Conservation (phyloP, 2,113 vertebrate species). For the Eonycteris spelaea region DNA sequence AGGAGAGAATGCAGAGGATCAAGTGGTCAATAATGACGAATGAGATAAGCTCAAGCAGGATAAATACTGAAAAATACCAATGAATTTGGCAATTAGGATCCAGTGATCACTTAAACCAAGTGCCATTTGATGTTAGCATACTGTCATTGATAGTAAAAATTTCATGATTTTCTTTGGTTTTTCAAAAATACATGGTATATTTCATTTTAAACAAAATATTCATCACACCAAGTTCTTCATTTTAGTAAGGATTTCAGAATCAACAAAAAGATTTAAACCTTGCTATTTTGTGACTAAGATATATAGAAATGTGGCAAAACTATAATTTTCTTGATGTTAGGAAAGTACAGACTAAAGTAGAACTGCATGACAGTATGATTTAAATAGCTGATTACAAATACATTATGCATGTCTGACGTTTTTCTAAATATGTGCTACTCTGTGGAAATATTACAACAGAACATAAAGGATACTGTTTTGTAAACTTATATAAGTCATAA, state of each 20-base stretch:
- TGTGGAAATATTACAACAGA: constrained; percentile 20
- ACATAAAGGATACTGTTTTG: neutral
- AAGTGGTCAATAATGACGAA: neutral
- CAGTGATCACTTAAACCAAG: neutral
- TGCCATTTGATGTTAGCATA: neutral
- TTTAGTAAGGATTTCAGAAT: neutral
- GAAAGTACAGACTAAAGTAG: neutral
- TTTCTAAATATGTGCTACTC: neutral
- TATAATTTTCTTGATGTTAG: constrained; percentile 14
- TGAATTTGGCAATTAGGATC: neutral
- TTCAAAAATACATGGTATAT: neutral
- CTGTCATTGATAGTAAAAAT: neutral
- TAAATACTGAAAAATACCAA: neutral
- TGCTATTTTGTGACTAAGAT: neutral
- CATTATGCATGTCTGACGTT: neutral
- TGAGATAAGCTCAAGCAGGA: neutral
- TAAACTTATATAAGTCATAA: neutral
- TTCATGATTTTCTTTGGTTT: neutral
- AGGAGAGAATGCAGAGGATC: neutral
- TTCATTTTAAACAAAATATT: neutral
- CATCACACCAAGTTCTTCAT: neutral
- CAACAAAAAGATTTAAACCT: constrained; percentile 31
- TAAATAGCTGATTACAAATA: constrained; percentile 11
- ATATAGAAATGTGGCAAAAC: neutral
- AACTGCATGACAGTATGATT: neutral